These are phyloP conservation scores for Cossypha heuglini DNA, from an alignment of 2,797 vertebrate genomes.

Conservation along the genomic window DNA sequence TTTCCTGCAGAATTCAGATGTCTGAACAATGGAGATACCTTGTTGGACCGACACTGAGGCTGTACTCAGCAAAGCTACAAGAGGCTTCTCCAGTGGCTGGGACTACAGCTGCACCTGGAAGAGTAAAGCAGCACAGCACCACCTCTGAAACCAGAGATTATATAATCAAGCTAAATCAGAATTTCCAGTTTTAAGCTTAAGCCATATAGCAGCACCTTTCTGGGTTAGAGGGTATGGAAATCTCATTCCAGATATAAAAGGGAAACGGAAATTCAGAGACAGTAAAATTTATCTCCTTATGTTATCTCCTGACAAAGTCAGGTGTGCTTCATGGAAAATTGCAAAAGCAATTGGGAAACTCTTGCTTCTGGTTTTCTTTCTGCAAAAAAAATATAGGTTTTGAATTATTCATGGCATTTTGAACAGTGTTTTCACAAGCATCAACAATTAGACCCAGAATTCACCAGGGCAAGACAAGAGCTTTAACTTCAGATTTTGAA, in stretches of 20 bases:
- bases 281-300: neutral
- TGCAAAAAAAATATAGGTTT: neutral
- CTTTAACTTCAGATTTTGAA: neutral
- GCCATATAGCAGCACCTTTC: neutral
- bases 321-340: neutral
- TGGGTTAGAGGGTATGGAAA: neutral
- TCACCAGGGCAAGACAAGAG: neutral
- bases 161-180: neutral
- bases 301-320: neutral
- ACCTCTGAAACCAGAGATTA: neutral
- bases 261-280: neutral
- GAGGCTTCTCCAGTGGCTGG: neutral
- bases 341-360: neutral
- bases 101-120: neutral
- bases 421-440: neutral
- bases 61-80: neutral
- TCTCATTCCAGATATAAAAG: neutral
- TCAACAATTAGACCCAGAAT: neutral
- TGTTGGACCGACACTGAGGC: neutral
- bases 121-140: neutral
- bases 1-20: neutral
- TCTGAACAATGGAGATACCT: neutral
- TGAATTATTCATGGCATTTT: slow-evolving; percentile 42
- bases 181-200: neutral
- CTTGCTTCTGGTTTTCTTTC: neutral